Conservation (phyloP, 2,888 invertebrate species). For the Frankliniella intonsa region DNA sequence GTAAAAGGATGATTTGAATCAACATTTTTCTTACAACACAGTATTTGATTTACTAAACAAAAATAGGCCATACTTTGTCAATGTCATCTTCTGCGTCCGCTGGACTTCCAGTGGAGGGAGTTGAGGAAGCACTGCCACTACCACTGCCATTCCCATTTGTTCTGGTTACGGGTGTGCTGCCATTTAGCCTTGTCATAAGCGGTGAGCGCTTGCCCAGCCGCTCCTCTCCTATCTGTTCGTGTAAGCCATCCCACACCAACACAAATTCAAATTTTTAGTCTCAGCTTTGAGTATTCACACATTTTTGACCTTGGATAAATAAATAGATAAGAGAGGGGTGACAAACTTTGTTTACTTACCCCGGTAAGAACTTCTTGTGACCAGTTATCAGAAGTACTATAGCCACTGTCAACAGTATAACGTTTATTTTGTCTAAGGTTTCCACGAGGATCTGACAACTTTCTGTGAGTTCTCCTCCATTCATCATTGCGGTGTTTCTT, state of each 20-base stretch:
- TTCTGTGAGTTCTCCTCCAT: slow-evolving; percentile 48
- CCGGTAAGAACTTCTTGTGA: slow-evolving; percentile 62
- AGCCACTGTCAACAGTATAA: slow-evolving; percentile 65
- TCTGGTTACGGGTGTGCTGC: background rate
- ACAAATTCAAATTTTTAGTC: slow-evolving; percentile 4
- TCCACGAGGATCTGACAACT: slow-evolving; percentile 36
- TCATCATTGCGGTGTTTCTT: slow-evolving; percentile 10
- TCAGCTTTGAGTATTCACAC: background rate
- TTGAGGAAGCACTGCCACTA: slow-evolving; percentile 47
- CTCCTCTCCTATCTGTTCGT: slow-evolving; percentile 15
- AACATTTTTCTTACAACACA: background rate
- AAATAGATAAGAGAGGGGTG: no score
- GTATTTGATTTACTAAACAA: slow-evolving; percentile 31
- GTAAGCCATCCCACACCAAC: slow-evolving; percentile 19
- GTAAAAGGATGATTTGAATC: slow-evolving; percentile 34
- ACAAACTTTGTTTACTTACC: slow-evolving; percentile 12
- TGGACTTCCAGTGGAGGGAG: slow-evolving; percentile 50
- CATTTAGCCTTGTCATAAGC: slow-evolving; percentile 18
- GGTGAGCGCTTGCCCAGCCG: slow-evolving; percentile 23
- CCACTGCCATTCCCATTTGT: slow-evolving; percentile 42
- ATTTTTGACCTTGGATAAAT: no score
- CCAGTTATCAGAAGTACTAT: slow-evolving; percentile 83
- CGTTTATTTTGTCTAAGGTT: slow-evolving; percentile 20
- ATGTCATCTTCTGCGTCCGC: slow-evolving; percentile 42
- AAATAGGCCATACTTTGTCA: slow-evolving; percentile 42